These are phyloP conservation scores for Heliopora coerulea DNA, from an alignment of 92 coral and sea anemone species.

Conservation along the genomic window DNA sequence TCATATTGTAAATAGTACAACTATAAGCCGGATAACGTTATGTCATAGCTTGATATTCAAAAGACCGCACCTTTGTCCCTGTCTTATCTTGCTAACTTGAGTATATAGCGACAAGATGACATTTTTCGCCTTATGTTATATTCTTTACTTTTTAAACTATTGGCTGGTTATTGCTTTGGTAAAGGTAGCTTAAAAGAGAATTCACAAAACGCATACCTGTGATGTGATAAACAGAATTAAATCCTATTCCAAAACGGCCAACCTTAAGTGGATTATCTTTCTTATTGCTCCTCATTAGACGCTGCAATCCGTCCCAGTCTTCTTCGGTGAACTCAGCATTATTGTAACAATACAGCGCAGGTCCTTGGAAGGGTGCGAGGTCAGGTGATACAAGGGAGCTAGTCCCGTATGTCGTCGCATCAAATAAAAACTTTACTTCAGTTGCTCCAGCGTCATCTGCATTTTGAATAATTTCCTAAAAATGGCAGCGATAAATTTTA, in stretches of 20 bases:
- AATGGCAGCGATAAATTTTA: neutral
- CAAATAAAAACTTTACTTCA: constrained; percentile 69
- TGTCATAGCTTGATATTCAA: no score
- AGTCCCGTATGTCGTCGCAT: constrained; percentile 65
- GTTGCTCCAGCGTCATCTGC: constrained; percentile 92
- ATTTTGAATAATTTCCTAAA: constrained; percentile 55
- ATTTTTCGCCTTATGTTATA: no score
- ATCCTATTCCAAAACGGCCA: constrained; percentile 95
- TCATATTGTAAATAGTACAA: no score
- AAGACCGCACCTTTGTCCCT: no score
- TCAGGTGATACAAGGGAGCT: constrained; percentile 51
- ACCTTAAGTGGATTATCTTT: constrained; percentile 85
- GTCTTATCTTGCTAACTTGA: no score
- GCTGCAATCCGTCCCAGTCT: constrained; percentile 84
- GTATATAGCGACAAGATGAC: no score
- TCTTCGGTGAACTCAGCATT: constrained; percentile 67
- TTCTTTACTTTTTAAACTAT: no score
- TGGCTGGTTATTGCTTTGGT: no score
- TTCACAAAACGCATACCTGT: constrained; percentile 61
- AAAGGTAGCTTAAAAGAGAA: no score
- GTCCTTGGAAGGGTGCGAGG: constrained; percentile 85
- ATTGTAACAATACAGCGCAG: constrained; percentile 78
- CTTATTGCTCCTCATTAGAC: constrained; percentile 82
- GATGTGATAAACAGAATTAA: constrained; percentile 84
- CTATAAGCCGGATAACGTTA: no score